Conservation (phyloP, 1,140 invertebrate genomes). For the Achroia grisella region DNA sequence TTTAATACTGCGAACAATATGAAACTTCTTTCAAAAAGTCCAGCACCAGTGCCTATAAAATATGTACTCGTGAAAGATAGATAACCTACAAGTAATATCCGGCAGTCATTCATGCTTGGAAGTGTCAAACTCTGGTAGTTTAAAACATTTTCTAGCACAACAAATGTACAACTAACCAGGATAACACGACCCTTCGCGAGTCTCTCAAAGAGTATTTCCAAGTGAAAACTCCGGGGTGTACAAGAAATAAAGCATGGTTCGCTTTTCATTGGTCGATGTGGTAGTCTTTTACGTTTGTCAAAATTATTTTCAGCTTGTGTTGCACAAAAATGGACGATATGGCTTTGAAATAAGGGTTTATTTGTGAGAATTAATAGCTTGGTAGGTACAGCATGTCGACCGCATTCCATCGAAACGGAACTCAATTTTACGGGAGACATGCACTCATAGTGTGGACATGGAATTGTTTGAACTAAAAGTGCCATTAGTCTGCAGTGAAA, state of each 20-base stretch:
- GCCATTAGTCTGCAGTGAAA: neutral
- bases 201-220: conserved; percentile 1
- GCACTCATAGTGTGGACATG: conserved; percentile 11
- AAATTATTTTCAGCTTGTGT: conserved; percentile 6
- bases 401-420: conserved; percentile 26
- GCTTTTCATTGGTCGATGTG: conserved; percentile 9
- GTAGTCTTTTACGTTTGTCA: conserved; percentile 6
- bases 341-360: neutral
- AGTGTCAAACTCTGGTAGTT: conserved; percentile 21
- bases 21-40: no score
- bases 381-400: conserved; percentile 18
- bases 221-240: conserved; percentile 1
- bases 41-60: neutral
- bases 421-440: conserved; percentile 35
- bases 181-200: conserved; percentile 7
- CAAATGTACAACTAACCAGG: conserved; percentile 7
- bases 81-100: conserved; percentile 19
- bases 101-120: conserved; percentile 14
- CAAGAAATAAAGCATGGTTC: conserved; percentile 4
- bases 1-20: no score
- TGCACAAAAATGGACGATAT: conserved; percentile 9
- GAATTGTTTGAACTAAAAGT: conserved; percentile 12
- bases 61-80: neutral
- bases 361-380: conserved; percentile 1
- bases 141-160: conserved; percentile 15